Conservation (phyloP, 2,797 vertebrate species). For the Muscicapa striata region DNA sequence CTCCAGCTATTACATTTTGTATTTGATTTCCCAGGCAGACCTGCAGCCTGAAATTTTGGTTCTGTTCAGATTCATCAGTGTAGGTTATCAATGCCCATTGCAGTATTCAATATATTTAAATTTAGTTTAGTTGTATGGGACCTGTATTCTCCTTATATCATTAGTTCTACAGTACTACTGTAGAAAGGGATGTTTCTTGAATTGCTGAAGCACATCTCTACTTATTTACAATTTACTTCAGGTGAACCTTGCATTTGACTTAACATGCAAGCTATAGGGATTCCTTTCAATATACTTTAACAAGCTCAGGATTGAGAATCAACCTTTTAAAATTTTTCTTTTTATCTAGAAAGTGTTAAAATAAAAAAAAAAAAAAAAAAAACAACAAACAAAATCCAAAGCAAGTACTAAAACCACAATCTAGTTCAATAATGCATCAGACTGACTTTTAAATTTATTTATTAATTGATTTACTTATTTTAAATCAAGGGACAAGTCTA, state of each 20-base stretch:
- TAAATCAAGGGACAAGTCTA: neutral
- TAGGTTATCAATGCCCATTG: accelerated
- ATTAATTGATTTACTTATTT: neutral
- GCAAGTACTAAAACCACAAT: accelerated
- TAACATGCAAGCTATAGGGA: neutral
- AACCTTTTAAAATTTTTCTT: neutral
- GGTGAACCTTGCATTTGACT: neutral
- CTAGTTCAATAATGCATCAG: neutral
- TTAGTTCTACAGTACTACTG: neutral
- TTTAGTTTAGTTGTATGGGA: neutral
- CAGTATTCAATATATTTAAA: neutral
- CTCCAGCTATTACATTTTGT: neutral
- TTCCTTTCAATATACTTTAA: neutral
- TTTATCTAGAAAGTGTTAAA: neutral
- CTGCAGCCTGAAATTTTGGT: neutral
- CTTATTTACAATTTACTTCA: neutral
- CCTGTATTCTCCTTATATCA: neutral
- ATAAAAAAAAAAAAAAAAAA: neutral
- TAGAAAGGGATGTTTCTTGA: neutral
- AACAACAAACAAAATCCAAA: neutral
- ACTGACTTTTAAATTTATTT: neutral
- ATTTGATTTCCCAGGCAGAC: neutral
- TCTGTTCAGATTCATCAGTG: neutral
- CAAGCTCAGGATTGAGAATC: neutral
- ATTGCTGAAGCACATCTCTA: neutral